These are phyloP conservation scores for Chiroxiphia lanceolata DNA, from an alignment of 2,797 vertebrate species.

Conservation along the genomic window DNA sequence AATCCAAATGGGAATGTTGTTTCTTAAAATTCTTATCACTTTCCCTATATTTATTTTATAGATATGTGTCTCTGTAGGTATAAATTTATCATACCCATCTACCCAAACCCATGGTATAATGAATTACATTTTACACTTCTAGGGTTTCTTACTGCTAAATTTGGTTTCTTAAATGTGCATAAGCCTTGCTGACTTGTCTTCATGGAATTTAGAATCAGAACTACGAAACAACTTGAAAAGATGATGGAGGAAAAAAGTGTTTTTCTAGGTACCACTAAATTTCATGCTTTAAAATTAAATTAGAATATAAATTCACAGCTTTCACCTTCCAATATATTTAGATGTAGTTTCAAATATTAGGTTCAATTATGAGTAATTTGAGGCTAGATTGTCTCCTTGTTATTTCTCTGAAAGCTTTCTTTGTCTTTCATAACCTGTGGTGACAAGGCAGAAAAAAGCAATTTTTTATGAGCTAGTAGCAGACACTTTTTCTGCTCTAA, in stretches of 20 bases:
- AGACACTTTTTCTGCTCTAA: conserved; percentile 49
- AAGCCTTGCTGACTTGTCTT: background rate
- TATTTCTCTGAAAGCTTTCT: conserved; percentile 40
- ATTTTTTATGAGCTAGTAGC: conserved; percentile 37
- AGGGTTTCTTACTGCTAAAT: background rate
- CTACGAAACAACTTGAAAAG: background rate
- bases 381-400: conserved; percentile 28
- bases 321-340: conserved; percentile 27
- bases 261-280: background rate
- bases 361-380: conserved; percentile 56
- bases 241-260: background rate
- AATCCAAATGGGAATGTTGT: background rate
- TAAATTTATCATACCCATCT: background rate
- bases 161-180: background rate
- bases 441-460: conserved; percentile 49
- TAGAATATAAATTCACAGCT: conserved; percentile 1
- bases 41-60: background rate
- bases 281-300: conserved; percentile 35
- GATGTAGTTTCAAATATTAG: conserved; percentile 47
- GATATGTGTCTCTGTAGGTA: background rate
- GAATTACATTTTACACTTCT: background rate
- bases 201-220: background rate
- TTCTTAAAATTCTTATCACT: background rate
- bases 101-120: background rate
- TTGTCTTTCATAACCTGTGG: conserved; percentile 49